These are phyloP conservation scores for Ormyrus rosae DNA, from an alignment of 2,888 invertebrate genomes.

Conservation along the genomic window DNA sequence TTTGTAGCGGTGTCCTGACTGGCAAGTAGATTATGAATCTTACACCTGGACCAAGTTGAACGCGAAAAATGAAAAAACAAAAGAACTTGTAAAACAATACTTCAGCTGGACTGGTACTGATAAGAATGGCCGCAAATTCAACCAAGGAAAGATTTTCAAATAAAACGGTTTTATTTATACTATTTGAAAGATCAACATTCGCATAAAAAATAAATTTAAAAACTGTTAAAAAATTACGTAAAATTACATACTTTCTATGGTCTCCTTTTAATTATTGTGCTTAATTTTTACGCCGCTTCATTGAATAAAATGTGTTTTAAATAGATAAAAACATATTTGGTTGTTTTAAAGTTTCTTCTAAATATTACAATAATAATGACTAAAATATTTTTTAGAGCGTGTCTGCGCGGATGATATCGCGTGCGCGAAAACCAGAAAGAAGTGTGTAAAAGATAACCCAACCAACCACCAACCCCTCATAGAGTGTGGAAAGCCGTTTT, in stretches of 20 bases:
- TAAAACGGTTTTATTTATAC: conserved; percentile 77
- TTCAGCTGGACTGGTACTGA: conserved; percentile 93
- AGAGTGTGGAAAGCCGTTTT: too few relatives aligned
- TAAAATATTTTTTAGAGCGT: conserved; percentile 28
- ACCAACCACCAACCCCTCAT: too few relatives aligned
- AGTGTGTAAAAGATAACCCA: too few relatives aligned
- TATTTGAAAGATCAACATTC: conserved; percentile 67
- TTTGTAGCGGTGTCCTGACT: conserved; percentile 88
- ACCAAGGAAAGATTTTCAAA: conserved; percentile 99
- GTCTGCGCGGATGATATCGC: too few relatives aligned
- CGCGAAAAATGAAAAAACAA: conserved; percentile 86
- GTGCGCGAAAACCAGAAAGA: too few relatives aligned
- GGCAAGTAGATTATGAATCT: conserved; percentile 97
- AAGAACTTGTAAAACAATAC: conserved; percentile 91
- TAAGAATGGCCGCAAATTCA: conserved; percentile 92
- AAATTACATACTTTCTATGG: conserved; percentile 51
- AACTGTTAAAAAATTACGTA: conserved; percentile 45
- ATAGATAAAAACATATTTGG: conserved; percentile 45
- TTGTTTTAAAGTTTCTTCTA: conserved; percentile 48
- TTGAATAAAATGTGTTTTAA: conserved; percentile 32
- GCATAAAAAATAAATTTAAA: conserved; percentile 66
- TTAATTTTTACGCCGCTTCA: conserved; percentile 35
- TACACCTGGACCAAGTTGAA: conserved; percentile 97
- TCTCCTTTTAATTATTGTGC: conserved; percentile 40
- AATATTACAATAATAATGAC: conserved; percentile 5